Percentiles rank a stretch among this genome's conserved stretches.
These are phyloP conservation scores for Actinemys pallida DNA, from an alignment of 2,113 vertebrate genomes.

Conservation along the genomic window DNA sequence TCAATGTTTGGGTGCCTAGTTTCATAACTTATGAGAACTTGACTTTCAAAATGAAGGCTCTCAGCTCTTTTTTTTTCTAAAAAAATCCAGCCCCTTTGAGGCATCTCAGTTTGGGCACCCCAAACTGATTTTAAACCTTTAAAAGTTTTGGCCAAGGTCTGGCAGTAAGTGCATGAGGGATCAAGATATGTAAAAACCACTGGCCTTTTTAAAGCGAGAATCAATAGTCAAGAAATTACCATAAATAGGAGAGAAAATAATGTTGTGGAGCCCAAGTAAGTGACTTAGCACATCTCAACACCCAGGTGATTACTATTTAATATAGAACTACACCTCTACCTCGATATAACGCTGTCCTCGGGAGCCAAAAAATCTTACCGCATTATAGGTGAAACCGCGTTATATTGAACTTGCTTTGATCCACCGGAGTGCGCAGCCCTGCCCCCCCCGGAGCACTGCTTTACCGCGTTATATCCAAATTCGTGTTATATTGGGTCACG, in stretches of 20 bases:
- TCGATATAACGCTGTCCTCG: no score
- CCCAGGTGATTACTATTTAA: background rate
- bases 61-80: background rate
- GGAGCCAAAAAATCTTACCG: no score
- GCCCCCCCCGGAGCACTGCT: no score
- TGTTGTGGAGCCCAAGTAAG: background rate
- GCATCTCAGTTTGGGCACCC: fast-evolving
- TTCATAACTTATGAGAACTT: background rate
- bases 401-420: no score
- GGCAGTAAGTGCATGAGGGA: background rate
- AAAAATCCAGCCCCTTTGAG: background rate
- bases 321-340: background rate
- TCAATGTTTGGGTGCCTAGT: background rate
- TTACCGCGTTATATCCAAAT: no score
- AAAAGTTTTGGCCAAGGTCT: background rate
- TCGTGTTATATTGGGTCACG: no score
- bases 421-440: no score
- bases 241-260: background rate
- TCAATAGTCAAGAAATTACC: background rate
- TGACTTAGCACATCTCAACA: background rate
- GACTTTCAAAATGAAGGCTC: background rate
- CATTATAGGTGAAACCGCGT: no score
- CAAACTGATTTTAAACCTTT: background rate
- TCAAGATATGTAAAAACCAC: background rate
- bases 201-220: background rate